phyloP scores from a whole-genome alignment of 2,888 invertebrate species.

The Papilio protenor region DNA sequence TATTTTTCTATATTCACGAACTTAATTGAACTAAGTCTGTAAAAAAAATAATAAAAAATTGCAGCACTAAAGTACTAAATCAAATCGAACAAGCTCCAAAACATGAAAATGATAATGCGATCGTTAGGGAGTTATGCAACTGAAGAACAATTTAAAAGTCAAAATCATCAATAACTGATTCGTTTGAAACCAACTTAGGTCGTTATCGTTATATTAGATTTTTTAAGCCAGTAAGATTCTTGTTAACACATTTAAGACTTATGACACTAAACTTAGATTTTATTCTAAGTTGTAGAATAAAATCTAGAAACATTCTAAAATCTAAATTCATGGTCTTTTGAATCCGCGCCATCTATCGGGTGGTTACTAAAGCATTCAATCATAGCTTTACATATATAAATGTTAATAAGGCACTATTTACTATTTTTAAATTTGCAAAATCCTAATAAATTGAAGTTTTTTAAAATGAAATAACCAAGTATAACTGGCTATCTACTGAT shows the following conservation, averaged over 20 bases:
- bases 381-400: background rate
- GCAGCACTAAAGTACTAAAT: background rate
- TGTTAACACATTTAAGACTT: background rate
- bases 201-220: background rate
- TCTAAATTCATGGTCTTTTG: background rate
- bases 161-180: slow-evolving; percentile 4
- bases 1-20: background rate
- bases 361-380: background rate
- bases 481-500: no score
- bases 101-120: slow-evolving; percentile 26
- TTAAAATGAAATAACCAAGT: background rate
- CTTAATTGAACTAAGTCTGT: background rate
- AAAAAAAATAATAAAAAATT: background rate
- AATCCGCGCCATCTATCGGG: background rate
- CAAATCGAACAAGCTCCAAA: background rate
- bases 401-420: background rate
- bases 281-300: no score
- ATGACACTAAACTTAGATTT: no score
- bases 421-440: background rate
- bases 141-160: slow-evolving; percentile 27
- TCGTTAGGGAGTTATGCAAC: slow-evolving; percentile 19
- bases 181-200: background rate
- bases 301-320: no score
- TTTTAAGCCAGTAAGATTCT: background rate
- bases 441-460: no score